Conservation (phyloP, 2,888 invertebrate species). For the Chydorus sphaericus region DNA sequence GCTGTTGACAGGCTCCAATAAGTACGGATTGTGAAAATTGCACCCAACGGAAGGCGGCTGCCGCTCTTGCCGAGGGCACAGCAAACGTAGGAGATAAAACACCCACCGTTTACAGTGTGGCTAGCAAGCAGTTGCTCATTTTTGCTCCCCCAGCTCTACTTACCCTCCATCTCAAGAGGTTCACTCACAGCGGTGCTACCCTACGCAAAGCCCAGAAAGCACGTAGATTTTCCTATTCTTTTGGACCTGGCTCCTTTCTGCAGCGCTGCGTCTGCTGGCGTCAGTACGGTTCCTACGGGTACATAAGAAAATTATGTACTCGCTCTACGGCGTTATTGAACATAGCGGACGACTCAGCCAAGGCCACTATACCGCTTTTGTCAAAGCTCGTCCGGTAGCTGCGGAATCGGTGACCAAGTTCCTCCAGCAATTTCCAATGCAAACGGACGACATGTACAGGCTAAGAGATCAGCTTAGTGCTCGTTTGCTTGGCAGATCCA, state of each 20-base stretch:
- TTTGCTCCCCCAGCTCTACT: slow-evolving; percentile 83
- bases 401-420: background rate
- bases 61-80: slow-evolving; percentile 5
- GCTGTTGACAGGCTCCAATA: slow-evolving; percentile 77
- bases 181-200: slow-evolving; percentile 62
- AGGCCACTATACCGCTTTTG: slow-evolving; percentile 86
- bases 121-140: slow-evolving; percentile 71
- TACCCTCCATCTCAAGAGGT: slow-evolving; percentile 88
- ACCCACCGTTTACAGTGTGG: slow-evolving; percentile 62
- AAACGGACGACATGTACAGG: background rate
- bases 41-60: slow-evolving; percentile 20
- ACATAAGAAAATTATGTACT: slow-evolving; percentile 51
- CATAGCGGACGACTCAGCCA: slow-evolving; percentile 84
- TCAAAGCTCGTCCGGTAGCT: slow-evolving; percentile 46
- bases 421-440: background rate
- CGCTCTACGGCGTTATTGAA: slow-evolving; percentile 87
- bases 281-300: slow-evolving; percentile 19
- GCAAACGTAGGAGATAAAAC: slow-evolving; percentile 39
- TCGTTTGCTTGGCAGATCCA: background rate
- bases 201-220: slow-evolving; percentile 71
- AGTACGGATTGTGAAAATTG: slow-evolving; percentile 86
- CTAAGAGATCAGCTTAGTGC: background rate
- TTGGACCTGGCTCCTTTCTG: slow-evolving; percentile 86
- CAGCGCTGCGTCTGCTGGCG: slow-evolving; percentile 42
- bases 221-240: slow-evolving; percentile 70